Evolutionary conservation across 1,140 invertebrate genomes (phyloP).

Genomic region (Archivesica marissinica): DNA sequence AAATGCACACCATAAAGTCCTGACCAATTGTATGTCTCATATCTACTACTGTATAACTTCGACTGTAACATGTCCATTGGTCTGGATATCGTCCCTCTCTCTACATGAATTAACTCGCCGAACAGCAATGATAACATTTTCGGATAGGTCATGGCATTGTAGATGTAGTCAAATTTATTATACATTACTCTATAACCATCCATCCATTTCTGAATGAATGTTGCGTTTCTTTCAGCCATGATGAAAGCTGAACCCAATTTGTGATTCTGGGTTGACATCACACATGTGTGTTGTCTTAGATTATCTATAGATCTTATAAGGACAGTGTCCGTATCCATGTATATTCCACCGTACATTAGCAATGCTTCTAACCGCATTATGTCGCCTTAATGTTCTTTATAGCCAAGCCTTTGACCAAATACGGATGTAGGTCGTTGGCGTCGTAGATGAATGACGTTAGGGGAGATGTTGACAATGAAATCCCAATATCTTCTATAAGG

Average conservation of each 20-base stretch:
- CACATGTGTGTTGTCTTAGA: background rate
- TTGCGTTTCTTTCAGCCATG: conserved; percentile 30
- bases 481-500: conserved; percentile 44
- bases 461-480: background rate
- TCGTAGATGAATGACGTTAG: conserved; percentile 40
- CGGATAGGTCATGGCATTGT: conserved; percentile 11
- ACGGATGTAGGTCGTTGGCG: background rate
- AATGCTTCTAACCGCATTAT: conserved; percentile 44
- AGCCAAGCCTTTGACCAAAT: background rate
- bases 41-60: background rate
- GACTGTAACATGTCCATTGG: background rate
- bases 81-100: background rate
- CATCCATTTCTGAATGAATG: conserved; percentile 14
- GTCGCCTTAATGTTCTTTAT: conserved; percentile 21
- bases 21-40: conserved; percentile 36
- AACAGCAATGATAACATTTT: background rate
- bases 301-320: background rate
- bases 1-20: conserved; percentile 23
- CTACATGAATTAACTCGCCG: background rate
- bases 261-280: background rate
- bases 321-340: conserved; percentile 11
- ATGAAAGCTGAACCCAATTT: conserved; percentile 1
- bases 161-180: background rate
- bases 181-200: background rate
- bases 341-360: conserved; percentile 24